Percentiles rank a stretch among this genome's conserved stretches.
phyloP scores from a whole-genome alignment of 2,888 invertebrate species.

The Apomyelois bistriatella region DNA sequence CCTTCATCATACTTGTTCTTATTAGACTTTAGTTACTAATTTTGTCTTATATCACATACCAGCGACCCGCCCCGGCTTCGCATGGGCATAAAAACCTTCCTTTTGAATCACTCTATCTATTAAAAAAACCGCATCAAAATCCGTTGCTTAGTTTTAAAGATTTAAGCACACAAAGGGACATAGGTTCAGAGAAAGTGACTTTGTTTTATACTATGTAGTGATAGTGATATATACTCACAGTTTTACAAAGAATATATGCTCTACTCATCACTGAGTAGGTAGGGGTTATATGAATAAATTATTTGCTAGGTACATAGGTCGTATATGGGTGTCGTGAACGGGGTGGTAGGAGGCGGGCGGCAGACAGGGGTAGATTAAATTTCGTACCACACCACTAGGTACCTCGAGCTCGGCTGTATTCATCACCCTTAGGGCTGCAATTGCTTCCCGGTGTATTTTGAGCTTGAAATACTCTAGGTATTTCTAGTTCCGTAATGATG shows the following conservation, averaged over 20 bases:
- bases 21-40: slow-evolving; percentile 24
- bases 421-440: slow-evolving; percentile 67
- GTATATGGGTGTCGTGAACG: slow-evolving; percentile 28
- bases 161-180: too few relatives aligned
- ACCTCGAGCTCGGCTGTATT: slow-evolving; percentile 62
- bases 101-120: too few relatives aligned
- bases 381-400: slow-evolving; percentile 62
- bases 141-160: too few relatives aligned
- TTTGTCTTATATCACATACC: background rate
- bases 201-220: too few relatives aligned
- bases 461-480: slow-evolving; percentile 28
- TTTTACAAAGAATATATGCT: background rate
- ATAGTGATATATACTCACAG: too few relatives aligned
- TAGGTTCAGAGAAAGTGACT: too few relatives aligned
- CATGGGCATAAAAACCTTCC: too few relatives aligned
- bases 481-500: background rate
- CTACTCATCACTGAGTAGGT: slow-evolving; percentile 30
- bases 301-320: slow-evolving; percentile 36
- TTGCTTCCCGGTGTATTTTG: slow-evolving; percentile 56
- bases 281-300: slow-evolving; percentile 58
- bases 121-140: too few relatives aligned
- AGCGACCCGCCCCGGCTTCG: too few relatives aligned
- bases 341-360: slow-evolving; percentile 45
- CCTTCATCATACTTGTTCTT: slow-evolving; percentile 42
- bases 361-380: slow-evolving; percentile 76